Conservation (phyloP, 2,888 invertebrate species). For the Ectropis crepuscularia region DNA sequence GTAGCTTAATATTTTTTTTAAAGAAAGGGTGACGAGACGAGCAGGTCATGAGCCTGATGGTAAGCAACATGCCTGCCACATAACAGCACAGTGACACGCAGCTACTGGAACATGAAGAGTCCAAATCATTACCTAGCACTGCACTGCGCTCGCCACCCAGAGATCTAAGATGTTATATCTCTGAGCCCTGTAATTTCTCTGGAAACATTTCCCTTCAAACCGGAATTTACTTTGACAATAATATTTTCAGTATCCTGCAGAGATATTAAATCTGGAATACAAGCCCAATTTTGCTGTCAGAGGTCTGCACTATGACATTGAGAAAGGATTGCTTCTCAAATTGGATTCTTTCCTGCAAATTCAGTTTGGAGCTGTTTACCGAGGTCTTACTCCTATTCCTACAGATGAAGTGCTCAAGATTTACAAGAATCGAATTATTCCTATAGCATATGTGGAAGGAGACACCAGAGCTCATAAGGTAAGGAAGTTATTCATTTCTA, state of each 20-base stretch:
- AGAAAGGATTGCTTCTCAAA: constrained; percentile 96
- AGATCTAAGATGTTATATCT: too few species aligned
- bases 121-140: too few species aligned
- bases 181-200: too few species aligned
- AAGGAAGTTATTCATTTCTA: constrained; percentile 48
- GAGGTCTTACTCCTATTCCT: constrained; percentile 92
- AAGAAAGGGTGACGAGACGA: too few species aligned
- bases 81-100: too few species aligned
- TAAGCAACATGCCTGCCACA: too few species aligned
- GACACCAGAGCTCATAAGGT: constrained; percentile 89
- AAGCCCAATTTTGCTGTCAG: constrained; percentile 97
- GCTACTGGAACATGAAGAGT: too few species aligned
- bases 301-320: constrained; percentile 99
- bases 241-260: constrained; percentile 92
- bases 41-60: too few species aligned
- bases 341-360: constrained; percentile 98
- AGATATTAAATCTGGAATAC: constrained; percentile 92
- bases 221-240: not conserved
- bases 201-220: too few species aligned
- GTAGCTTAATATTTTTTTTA: too few species aligned
- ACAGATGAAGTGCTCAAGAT: constrained; percentile 93
- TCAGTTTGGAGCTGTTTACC: constrained; percentile 96
- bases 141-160: too few species aligned
- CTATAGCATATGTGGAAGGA: constrained; percentile 94
- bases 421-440: constrained; percentile 94